Evolutionary conservation across 2,888 invertebrate genomes (phyloP), one percentile per base, ranked within the genome.

Genomic region (Leptinotarsa rubiginosa): DNA sequence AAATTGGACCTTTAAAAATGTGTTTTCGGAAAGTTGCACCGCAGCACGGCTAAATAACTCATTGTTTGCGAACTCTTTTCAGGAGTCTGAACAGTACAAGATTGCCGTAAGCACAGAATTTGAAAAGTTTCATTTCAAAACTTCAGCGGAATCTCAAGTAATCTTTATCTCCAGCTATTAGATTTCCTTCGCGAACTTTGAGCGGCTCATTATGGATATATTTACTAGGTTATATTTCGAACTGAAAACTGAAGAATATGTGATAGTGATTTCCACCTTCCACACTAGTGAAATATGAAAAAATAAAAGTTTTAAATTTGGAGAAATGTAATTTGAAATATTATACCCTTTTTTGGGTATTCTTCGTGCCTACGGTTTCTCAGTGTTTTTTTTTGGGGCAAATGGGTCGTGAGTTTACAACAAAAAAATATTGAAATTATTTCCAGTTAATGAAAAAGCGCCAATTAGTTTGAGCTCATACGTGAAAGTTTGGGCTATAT

Each of bases 1-100:
- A 56, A 56, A 56, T 56, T 56, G 56, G 56, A 56, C 20, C 20
- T 22, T 22, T 25, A 56, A 56, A 56, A 56, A 56, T 56, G 56
- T 10, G 56, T 56, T 56, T 56, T 22, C 56, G 15, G 15, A 15
- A 56, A 56, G 56, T 56, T 22, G 4, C 12, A 56, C 56, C 20
- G 22, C 16, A 20, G 4, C 56, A 22, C 15, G 20, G 22, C 56
- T 56, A 22, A 56, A 20, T 56, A 16, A 22, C 56, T 56, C 22
- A 15, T 22, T 56, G 25, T 56, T 56, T 20, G 56, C 4, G 15
- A 56, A 56, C 56, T 56, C 15, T 10, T 22, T 15, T 10, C 22
- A 22, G 20, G 22, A 56, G 13, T 56, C 15, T 20, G 22, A 15
- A 56, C 56, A 56, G 56, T 56, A 56, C 56, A 56, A 22, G 56